A percentile compares a stretch with the other conserved stretches of the same genome.
phyloP scores from a whole-genome alignment of 2,888 invertebrate genomes.

The Neoascia interrupta region DNA sequence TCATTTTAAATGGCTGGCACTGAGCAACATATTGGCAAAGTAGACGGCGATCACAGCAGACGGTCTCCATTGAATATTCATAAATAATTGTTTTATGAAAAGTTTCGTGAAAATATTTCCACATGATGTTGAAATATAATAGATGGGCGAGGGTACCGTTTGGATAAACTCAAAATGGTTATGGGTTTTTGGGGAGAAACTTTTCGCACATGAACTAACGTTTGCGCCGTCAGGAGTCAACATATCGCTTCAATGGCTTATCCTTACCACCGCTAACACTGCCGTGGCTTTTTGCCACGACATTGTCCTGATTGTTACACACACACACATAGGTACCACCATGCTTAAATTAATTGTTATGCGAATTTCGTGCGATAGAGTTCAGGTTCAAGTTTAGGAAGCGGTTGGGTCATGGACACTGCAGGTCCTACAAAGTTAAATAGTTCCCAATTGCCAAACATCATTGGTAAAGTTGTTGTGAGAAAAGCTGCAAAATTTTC shows the following conservation, averaged over 20 bases:
- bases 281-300: conserved; percentile 53
- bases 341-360: conserved; percentile 24
- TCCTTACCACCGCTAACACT: neutral
- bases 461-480: too few species aligned
- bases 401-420: too few species aligned
- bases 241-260: neutral
- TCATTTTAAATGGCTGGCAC: conserved; percentile 43
- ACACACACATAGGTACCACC: neutral
- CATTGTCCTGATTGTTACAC: conserved; percentile 7
- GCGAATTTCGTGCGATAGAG: neutral
- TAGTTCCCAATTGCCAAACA: too few species aligned
- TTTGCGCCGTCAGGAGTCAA: neutral
- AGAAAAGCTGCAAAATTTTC: too few species aligned
- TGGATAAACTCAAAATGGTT: neutral
- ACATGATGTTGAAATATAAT: neutral
- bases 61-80: conserved; percentile 48
- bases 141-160: neutral
- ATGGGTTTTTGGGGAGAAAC: conserved; percentile 25
- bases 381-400: conserved; percentile 60
- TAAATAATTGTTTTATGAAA: conserved; percentile 61
- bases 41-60: neutral
- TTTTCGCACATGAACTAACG: conserved; percentile 42
- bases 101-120: conserved; percentile 40
- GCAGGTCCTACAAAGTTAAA: too few species aligned
- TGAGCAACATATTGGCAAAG: conserved; percentile 44